These are phyloP conservation scores for Pterobdella sp. DNA, from an alignment of 2,888 invertebrate genomes.

Conservation along the genomic window DNA sequence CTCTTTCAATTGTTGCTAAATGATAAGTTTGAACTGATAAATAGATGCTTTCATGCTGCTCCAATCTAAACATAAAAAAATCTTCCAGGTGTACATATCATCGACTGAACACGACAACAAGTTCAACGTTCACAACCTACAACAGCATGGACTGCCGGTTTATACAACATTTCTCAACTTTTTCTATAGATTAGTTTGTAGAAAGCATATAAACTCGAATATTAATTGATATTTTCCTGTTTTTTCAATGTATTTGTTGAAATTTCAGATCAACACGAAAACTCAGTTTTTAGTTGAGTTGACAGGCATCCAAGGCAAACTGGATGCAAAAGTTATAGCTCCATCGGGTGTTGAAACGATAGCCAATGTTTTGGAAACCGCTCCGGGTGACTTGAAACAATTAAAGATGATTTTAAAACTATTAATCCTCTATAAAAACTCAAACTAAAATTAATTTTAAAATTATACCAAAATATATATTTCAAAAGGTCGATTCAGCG, in stretches of 20 bases:
- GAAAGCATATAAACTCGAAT: too few species aligned
- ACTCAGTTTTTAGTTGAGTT: conserved; percentile 88
- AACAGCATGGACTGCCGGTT: conserved; percentile 47
- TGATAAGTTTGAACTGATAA: neutral
- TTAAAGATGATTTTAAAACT: too few species aligned
- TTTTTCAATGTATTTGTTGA: too few species aligned
- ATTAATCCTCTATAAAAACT: neutral
- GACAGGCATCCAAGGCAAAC: conserved; percentile 67
- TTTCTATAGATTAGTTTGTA: too few species aligned
- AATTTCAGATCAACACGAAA: conserved; percentile 70
- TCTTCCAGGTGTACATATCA: conserved; percentile 82
- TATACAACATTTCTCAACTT: too few species aligned
- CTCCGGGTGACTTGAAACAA: conserved; percentile 64
- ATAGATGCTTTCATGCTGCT: too few species aligned
- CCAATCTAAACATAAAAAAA: neutral
- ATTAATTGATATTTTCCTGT: too few species aligned
- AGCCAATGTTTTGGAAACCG: conserved; percentile 89
- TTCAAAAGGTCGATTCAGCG: conserved; percentile 56
- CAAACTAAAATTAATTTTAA: neutral
- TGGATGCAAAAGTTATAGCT: conserved; percentile 58
- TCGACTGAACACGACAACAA: conserved; percentile 92
- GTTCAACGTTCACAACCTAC: conserved; percentile 54
- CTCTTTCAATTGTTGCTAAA: neutral
- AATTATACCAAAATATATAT: neutral
- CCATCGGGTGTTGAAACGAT: conserved; percentile 90